Percentiles rank a stretch among this genome's conserved stretches.
phyloP scores from a whole-genome alignment of 2,888 invertebrate genomes.

The Hirtodrosophila trivittata region DNA sequence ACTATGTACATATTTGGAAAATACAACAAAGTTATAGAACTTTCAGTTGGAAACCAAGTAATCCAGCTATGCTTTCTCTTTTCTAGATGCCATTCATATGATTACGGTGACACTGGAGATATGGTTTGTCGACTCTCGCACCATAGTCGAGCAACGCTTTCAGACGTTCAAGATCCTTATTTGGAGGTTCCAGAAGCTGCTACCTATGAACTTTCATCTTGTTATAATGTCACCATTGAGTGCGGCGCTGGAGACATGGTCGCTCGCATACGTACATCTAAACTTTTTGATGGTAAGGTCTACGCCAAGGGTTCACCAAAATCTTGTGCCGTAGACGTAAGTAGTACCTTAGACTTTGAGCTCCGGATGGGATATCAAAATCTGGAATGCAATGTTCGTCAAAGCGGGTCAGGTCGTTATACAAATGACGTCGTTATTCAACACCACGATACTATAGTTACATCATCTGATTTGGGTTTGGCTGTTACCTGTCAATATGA shows the following conservation, averaged over 20 bases:
- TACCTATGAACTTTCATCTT: slow-evolving; percentile 95
- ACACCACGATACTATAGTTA: slow-evolving; percentile 97
- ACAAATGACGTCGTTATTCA: slow-evolving; percentile 96
- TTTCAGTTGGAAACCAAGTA: too few relatives aligned
- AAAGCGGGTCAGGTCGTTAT: slow-evolving; percentile 93
- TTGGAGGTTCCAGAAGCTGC: slow-evolving; percentile 94
- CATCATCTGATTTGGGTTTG: slow-evolving; percentile 95
- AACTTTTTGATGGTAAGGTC: slow-evolving; percentile 95
- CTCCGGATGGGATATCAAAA: slow-evolving; percentile 95
- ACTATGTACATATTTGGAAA: too few relatives aligned
- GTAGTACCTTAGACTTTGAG: slow-evolving; percentile 94
- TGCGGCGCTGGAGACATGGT: slow-evolving; percentile 96
- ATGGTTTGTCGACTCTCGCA: slow-evolving; percentile 96
- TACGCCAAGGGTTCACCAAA: slow-evolving; percentile 97
- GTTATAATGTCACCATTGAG: slow-evolving; percentile 96
- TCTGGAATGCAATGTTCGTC: slow-evolving; percentile 95
- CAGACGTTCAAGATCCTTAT: slow-evolving; percentile 95
- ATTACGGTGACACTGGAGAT: slow-evolving; percentile 95
- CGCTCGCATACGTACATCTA: slow-evolving; percentile 94
- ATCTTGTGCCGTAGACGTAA: slow-evolving; percentile 94
- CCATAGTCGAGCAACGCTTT: slow-evolving; percentile 93
- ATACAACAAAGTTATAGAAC: too few relatives aligned
- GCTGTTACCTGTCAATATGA: slow-evolving; percentile 97
- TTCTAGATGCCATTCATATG: slow-evolving; percentile 92
- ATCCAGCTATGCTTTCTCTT: too few relatives aligned